Evolutionary conservation across 2,797 vertebrate genomes (phyloP).

Genomic region (Lophius americanus): DNA sequence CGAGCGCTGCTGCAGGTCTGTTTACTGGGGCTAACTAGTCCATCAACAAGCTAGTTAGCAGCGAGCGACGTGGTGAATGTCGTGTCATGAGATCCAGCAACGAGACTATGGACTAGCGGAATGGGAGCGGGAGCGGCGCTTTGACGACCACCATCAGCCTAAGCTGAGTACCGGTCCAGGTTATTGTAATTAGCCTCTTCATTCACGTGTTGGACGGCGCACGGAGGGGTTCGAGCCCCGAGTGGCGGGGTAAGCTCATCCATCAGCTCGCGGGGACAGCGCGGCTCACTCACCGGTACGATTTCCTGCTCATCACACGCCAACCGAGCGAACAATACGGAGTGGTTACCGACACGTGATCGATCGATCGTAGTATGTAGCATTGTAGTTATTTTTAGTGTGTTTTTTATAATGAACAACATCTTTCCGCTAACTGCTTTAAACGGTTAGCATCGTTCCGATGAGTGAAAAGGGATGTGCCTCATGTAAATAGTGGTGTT

Average conservation of each 20-base stretch:
- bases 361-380: rapidly evolving
- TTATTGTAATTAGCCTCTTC: conserved; percentile 36
- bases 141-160: conserved; percentile 19
- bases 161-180: background rate
- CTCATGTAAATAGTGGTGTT: conserved; percentile 13
- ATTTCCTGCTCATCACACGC: conserved; percentile 51
- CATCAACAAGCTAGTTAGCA: conserved; percentile 74
- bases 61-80: conserved; percentile 14
- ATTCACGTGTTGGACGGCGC: conserved; percentile 55
- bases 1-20: conserved; percentile 44
- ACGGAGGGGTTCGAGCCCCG: conserved; percentile 52
- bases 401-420: background rate
- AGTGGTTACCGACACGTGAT: rapidly evolving
- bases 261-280: conserved; percentile 52
- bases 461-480: background rate
- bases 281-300: conserved; percentile 72
- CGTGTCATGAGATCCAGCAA: background rate
- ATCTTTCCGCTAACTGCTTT: background rate
- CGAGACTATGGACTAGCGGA: conserved; percentile 49
- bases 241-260: conserved; percentile 62
- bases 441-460: background rate
- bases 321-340: conserved; percentile 34
- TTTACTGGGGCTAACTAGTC: conserved; percentile 52
- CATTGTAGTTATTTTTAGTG: background rate
- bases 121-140: background rate